phyloP scores from a whole-genome alignment of 2,113 vertebrate genomes.

The Gavia stellata region DNA sequence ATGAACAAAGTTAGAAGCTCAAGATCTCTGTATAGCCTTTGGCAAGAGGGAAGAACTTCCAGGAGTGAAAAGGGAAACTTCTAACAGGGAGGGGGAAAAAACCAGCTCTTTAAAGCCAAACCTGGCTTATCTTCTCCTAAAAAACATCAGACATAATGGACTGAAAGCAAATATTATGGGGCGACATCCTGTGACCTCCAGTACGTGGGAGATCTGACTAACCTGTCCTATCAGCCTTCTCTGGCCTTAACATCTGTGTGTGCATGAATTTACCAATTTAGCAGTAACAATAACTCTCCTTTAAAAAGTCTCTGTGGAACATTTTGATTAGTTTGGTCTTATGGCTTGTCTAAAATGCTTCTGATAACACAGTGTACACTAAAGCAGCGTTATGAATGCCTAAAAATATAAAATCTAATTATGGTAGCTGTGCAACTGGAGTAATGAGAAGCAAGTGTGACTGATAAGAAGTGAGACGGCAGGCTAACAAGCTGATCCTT shows the following conservation, averaged over 20 bases:
- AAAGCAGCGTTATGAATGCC: not conserved
- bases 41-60: not conserved
- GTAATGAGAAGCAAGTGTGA: not conserved
- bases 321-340: conserved; percentile 53
- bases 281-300: not conserved
- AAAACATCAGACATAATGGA: not conserved
- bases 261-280: not conserved
- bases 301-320: not conserved
- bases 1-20: not conserved
- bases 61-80: not conserved
- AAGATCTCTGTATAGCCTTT: not conserved
- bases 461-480: conserved; percentile 24
- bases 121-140: not conserved
- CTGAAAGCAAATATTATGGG: not conserved
- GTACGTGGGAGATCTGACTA: not conserved
- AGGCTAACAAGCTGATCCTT: conserved; percentile 8
- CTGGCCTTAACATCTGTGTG: not conserved
- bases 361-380: not conserved
- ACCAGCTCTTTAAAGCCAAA: not conserved
- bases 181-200: not conserved
- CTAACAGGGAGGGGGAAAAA: not conserved
- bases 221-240: not conserved
- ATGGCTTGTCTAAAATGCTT: conserved; percentile 12
- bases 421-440: not conserved
- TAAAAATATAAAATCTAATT: conserved; percentile 54